phyloP scores from a whole-genome alignment of 2,113 vertebrate species.

The Syngnathus floridae region DNA sequence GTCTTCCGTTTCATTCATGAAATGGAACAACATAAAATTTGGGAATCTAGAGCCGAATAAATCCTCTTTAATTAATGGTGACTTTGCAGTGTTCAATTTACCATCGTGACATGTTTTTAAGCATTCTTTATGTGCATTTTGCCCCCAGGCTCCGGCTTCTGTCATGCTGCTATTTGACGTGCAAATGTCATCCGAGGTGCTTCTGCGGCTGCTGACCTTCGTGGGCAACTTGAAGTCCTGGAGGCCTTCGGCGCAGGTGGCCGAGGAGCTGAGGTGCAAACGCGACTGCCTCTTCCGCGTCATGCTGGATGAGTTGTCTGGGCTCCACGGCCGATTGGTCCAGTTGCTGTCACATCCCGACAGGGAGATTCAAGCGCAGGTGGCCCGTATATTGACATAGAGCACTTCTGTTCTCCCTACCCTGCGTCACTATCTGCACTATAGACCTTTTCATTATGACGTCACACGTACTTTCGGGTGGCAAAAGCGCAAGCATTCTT shows the following conservation, averaged over 20 bases:
- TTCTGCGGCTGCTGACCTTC: constrained; percentile 78
- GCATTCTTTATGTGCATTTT: neutral
- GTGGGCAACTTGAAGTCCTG: constrained; percentile 77
- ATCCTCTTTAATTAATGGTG: too few species aligned
- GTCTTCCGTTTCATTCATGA: too few species aligned
- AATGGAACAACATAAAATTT: too few species aligned
- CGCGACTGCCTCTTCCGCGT: constrained; percentile 77
- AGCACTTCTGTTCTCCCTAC: neutral
- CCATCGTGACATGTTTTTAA: neutral
- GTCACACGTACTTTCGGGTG: neutral
- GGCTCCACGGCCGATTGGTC: constrained; percentile 73
- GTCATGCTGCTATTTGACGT: constrained; percentile 78
- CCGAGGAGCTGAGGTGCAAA: constrained; percentile 60
- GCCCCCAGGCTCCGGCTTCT: constrained; percentile 74
- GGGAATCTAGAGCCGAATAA: too few species aligned
- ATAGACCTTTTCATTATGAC: neutral
- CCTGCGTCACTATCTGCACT: neutral
- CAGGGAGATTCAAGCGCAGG: constrained; percentile 79
- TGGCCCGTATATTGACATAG: constrained; percentile 74
- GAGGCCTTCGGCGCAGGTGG: constrained; percentile 62
- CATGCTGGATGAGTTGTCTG: constrained; percentile 73
- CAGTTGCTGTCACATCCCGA: constrained; percentile 77
- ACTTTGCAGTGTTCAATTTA: neutral
- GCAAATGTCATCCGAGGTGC: constrained; percentile 70
- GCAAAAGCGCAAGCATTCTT: neutral